Base-by-base conservation (phyloP, 2,113 vertebrate species). In the Pterocles gutturalis region DNA sequence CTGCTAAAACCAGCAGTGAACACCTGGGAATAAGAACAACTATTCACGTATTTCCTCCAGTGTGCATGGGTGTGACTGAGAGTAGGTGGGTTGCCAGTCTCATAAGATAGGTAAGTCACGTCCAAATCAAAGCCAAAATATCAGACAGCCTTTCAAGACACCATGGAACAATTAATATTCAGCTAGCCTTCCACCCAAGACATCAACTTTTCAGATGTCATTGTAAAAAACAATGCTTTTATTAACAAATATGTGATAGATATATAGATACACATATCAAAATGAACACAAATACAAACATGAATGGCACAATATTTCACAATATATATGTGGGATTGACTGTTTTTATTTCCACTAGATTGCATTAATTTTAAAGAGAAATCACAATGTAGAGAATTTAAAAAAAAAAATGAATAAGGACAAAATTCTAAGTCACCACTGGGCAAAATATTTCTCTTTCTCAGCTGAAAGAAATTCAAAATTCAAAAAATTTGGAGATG, bases 151-250 rank as follows among this genome's bases (percentile, higher is more conserved):
- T 75, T 92, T 34, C 57, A 94, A 96, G 75, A 46, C 41, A 45
- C 43, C 9, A 5, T 36, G 10, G 28, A 73, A 83, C 66, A 83
- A 94, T 97, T 96, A 96, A 85, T 85, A 97, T 96, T 96, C 91
- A 96, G 16, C 16, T 78, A 57, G 79, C 61, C 71, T 95, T 91
- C 88, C 64, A 92, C 79, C 7, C 49, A 57, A 61, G 73, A 76
- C 62, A 85, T 80, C 89, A 93, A 18, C 73, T 81, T 77, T 96
- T 97, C 77, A 91, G 72, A 94, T n/a, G n/a, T n/a, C n/a, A n/a
- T 41, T 77, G 5, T 31, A 33, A 55, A 9, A 86, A 76, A 58
- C 22, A 22, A 18, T 10, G 26, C 5, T 48, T 82, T 86, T 72
- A 25, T 58, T 46, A 64, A 34, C 5, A 67, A 58, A 60, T 55